Base-by-base conservation (phyloP, 1,140 invertebrate species). In the Lasioglossum baleicum region DNA sequence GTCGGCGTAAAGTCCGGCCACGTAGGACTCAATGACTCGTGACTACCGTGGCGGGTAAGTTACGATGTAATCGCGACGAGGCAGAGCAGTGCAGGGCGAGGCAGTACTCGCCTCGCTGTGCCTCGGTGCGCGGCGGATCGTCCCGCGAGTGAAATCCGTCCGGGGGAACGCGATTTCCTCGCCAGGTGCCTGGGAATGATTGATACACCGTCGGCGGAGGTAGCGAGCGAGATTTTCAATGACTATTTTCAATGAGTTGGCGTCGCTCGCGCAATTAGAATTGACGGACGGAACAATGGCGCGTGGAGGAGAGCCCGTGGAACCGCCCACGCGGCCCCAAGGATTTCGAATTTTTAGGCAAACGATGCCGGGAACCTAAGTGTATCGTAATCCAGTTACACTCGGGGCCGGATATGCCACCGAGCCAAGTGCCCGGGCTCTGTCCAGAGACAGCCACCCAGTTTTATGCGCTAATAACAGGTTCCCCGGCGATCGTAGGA, bases 231-330 rank as follows among this genome's bases (percentile, higher is more conserved):
- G 79, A 71, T 73, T 87, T 48, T 82, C 75, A 75, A 86, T 70
- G 78, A 71, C 51, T 80, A 87, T 89, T 83, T 35, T 35, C 35
- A 35, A 35, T 35, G 35, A 35, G 87, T 82, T 67, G 80, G 82
- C 81, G 86, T 87, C 75, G 82, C 71, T 70, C 67, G 67, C 74
- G 82, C 86, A 84, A 86, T 87, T 87, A 82, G 82, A 79, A 87
- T 89, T 89, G 89, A 90, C 83, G 77, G 85, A 83, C 88, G 83
- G 89, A 90, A 90, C 88, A 90, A 90, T 90, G 83, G 63, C 56
- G 56, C 48, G 15, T 13, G 11, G 48, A 15, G 56, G n/a, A 35
- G 35, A 35, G 35, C 35, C 35, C 35, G 35, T 7, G 51, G 51
- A 6, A 5, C 77, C 63, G 79, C 88, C 88, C 87, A 90, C 87